Base-by-base conservation (phyloP, 30 jellyfish, hydroid and myxozoan species). In the Haliclystus octoradiatus region DNA sequence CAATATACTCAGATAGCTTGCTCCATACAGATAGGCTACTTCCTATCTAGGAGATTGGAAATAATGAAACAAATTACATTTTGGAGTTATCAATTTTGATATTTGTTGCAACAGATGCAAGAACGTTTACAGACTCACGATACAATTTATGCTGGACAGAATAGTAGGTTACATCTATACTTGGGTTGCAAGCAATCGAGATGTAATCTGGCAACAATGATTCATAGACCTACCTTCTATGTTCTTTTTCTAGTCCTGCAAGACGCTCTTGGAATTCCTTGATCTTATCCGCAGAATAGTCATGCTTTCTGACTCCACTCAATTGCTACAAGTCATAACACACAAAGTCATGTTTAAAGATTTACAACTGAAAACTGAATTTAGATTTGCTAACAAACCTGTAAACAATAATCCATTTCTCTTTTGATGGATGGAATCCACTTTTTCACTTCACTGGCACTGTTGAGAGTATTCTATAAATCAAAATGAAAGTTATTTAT, bases 361-460 rank as follows among this genome's bases (percentile, higher is more conserved):
- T n/a, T n/a, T n/a, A n/a, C n/a, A n/a, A n/a, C n/a, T n/a, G n/a
- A n/a, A n/a, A n/a, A n/a, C n/a, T n/a, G n/a, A n/a, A n/a, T n/a
- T n/a, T n/a, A n/a, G n/a, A n/a, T n/a, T n/a, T n/a, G n/a, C n/a
- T n/a, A n/a, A n/a, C 26, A 24, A 19, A 78, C 92, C 74, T 73
- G 88, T 26, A 85, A 40, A 49, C 91, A 85, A 50, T 85, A 85
- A 27, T 85, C 83, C 49, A 78, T 29, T 34, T 85, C 96, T 62
- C 62, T 78, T 74, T 78, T 78, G 53, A 85, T 85, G 66, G 94
- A 78, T 31, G 96, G 96, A 7, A 85, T 85, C 96, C 96, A 85
- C 65, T 85, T 79, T 49, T 79, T 77, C 31, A 85, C 94, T 28
- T 79, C 96, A 22, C 75, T 76, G 25, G 74, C 96, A 61, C 86